These are phyloP conservation scores for Cygnus olor DNA, from an alignment of 2,797 vertebrate genomes.

Conservation along the genomic window DNA sequence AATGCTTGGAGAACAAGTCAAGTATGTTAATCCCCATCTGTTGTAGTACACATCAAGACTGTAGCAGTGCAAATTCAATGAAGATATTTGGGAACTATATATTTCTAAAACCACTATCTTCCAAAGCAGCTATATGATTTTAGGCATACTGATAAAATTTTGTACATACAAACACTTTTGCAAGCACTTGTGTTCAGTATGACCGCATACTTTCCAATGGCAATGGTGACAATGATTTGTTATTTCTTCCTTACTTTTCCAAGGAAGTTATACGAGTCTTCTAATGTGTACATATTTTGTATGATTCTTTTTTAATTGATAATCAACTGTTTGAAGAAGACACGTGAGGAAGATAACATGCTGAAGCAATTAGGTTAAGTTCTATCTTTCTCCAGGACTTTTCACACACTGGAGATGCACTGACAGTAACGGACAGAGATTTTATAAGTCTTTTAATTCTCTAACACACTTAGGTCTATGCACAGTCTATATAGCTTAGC, in stretches of 20 bases:
- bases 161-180: background rate
- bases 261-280: background rate
- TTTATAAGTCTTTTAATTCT: background rate
- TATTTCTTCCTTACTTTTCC: background rate
- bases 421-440: background rate
- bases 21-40: background rate
- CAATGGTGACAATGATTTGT: background rate
- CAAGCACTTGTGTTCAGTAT: background rate
- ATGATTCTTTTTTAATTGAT: background rate
- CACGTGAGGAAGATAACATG: background rate
- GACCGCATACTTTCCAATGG: background rate
- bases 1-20: background rate
- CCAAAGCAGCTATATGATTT: background rate
- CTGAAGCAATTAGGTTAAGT: background rate
- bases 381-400: background rate
- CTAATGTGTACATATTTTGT: background rate
- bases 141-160: background rate
- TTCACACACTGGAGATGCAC: background rate
- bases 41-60: background rate
- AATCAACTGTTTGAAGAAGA: background rate
- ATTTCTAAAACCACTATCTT: background rate
- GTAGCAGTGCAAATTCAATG: background rate
- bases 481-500: background rate
- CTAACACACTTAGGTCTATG: background rate
- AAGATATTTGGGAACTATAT: background rate